Evolutionary conservation across 2,113 vertebrate genomes (phyloP).

Genomic region (Ondatra zibethicus): DNA sequence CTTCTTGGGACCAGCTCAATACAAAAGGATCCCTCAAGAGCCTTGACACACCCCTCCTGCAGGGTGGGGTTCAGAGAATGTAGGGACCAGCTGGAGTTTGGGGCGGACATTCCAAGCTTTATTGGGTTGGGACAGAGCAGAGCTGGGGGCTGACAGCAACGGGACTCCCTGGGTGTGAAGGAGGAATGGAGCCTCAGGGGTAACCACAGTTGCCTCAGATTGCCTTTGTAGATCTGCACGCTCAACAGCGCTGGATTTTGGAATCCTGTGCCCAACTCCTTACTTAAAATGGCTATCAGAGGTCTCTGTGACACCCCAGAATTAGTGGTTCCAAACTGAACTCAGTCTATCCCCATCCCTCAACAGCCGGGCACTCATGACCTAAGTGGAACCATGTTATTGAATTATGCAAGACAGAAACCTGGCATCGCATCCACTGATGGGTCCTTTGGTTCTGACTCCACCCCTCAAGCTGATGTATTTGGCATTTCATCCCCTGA

Average conservation of each 20-base stretch:
- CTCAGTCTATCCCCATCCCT: not conserved
- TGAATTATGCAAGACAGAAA: not conserved
- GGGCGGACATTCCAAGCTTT: not conserved
- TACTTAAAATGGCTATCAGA: not conserved
- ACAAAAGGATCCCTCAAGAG: slow-evolving; percentile 31
- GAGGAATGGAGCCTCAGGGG: not conserved
- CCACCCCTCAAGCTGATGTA: not conserved
- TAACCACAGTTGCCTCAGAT: not conserved
- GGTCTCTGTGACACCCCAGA: not conserved
- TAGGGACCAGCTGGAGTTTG: not conserved
- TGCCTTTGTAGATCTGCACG: not conserved
- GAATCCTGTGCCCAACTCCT: not conserved
- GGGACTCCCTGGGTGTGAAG: not conserved
- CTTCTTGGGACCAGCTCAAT: slow-evolving; percentile 29
- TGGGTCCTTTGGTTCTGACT: not conserved
- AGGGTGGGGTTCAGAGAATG: slow-evolving; percentile 1
- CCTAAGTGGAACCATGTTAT: not conserved
- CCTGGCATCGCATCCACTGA: not conserved
- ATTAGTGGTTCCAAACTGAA: not conserved
- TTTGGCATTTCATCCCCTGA: not conserved
- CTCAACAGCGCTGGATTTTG: not conserved
- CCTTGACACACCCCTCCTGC: not conserved
- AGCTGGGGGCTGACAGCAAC: not conserved
- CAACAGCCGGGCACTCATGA: not conserved
- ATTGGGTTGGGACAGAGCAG: not conserved